Evolutionary conservation across 2,888 invertebrate species (phyloP), one percentile per base, ranked within the genome.

Genomic region (Spodoptera littoralis): DNA sequence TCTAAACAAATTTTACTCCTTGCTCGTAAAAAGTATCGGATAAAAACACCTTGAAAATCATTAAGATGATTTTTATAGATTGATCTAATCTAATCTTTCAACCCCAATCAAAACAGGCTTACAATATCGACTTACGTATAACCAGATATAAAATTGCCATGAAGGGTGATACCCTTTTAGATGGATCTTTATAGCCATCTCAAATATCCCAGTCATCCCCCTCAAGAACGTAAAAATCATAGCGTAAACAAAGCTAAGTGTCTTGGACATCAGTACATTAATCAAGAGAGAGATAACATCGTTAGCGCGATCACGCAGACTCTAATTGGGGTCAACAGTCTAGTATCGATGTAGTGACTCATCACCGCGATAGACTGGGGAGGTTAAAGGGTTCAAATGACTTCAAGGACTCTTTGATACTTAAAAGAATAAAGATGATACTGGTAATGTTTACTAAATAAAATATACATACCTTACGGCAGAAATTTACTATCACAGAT

Each of bases 261-360:
- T 47, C 22, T 49, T 13, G 46, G 44, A 49, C 58, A 60, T 59
- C 48, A 11, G 24, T 51, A 46, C 56, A 73, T 76, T 73, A 76
- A 76, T 73, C 67, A 72, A 54, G 49, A 50, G 48, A 50, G 58
- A 63, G 61, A 72, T 65, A 65, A 57, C 50, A 67, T 67, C 69
- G 66, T 76, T 73, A 70, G 53, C 64, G 65, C 59, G 69, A 70
- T 70, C 65, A 54, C 60, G 68, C 47, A 51, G 46, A 30, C 52
- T 60, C 54, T 80, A 79, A 84, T 84, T 81, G 81, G 78, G 82
- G 80, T 76, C 82, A 79, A 70, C 73, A 74, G 55, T 61, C 78
- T 55, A 74, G 68, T 84, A 83, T 76, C 76, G 68, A 71, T 42
- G 63, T 56, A 49, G 59, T 72, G 76, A 76, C 58, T 75, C 70